Percentiles rank a stretch among this genome's conserved stretches.
Evolutionary conservation across 2,888 invertebrate genomes (phyloP).

Genomic region (Platycnemis pennipes): DNA sequence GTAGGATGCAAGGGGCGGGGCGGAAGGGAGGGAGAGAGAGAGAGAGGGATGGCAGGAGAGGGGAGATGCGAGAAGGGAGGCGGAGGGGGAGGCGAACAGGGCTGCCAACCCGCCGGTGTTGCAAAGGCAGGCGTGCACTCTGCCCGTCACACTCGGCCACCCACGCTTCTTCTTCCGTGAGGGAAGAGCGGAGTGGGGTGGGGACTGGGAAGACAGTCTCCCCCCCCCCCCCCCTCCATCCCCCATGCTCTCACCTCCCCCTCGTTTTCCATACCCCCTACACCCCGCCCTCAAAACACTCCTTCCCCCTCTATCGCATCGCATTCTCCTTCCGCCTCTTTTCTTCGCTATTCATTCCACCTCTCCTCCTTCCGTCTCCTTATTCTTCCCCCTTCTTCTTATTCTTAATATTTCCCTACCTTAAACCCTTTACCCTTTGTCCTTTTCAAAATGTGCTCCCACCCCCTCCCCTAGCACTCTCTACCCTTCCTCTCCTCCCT

Average conservation of each 20-base stretch:
- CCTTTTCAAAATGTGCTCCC: not conserved
- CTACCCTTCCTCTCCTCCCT: not conserved
- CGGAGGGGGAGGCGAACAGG: constrained; percentile 17
- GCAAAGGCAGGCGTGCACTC: constrained; percentile 50
- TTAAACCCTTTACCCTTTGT: not conserved
- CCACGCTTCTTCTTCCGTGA: constrained; percentile 34
- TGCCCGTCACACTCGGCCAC: constrained; percentile 60
- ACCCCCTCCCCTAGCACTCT: not conserved
- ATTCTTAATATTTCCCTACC: not conserved
- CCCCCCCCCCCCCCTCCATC: not conserved
- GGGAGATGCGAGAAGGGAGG: not conserved
- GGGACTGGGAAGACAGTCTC: not conserved
- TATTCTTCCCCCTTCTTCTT: not conserved
- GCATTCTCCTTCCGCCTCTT: not conserved
- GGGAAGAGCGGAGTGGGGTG: not conserved
- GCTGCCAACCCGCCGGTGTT: constrained; percentile 42
- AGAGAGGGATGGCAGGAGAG: constrained; percentile 7
- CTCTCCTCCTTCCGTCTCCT: not conserved
- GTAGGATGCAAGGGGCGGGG: constrained; percentile 9
- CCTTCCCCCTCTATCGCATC: not conserved
- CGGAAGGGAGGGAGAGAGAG: not conserved
- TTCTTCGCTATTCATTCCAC: not conserved
- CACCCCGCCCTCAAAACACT: not conserved
- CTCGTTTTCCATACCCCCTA: not conserved
- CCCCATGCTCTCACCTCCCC: not conserved